phyloP scores from a whole-genome alignment of 2,888 invertebrate species.

The Argyresthia goedartella region DNA sequence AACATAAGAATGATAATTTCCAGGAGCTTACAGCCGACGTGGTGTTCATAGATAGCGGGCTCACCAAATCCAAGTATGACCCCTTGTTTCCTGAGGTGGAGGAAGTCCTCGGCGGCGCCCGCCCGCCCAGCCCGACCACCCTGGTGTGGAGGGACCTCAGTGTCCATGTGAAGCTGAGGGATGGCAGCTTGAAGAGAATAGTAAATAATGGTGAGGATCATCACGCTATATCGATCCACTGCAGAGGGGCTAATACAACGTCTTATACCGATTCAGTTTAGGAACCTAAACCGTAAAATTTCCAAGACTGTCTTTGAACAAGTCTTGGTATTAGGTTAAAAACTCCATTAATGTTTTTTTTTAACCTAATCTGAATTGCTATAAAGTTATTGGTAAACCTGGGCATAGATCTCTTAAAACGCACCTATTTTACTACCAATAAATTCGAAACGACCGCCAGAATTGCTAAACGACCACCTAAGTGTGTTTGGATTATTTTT shows the following conservation, averaged over 20 bases:
- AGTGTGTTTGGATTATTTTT: too few species aligned
- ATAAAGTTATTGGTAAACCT: too few species aligned
- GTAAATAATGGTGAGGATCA: slow-evolving; percentile 78
- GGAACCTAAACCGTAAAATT: too few species aligned
- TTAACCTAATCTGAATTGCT: too few species aligned
- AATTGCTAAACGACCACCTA: too few species aligned
- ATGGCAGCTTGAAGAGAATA: slow-evolving; percentile 75
- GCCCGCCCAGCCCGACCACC: slow-evolving; percentile 75
- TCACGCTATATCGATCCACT: background rate
- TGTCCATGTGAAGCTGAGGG: slow-evolving; percentile 73
- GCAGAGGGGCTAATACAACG: background rate
- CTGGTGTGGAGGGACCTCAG: slow-evolving; percentile 85
- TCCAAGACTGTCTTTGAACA: too few species aligned
- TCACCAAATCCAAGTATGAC: slow-evolving; percentile 28
- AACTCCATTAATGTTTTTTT: too few species aligned
- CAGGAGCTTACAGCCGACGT: slow-evolving; percentile 19
- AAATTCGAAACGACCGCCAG: too few species aligned
- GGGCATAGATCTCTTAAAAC: too few species aligned
- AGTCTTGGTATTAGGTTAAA: too few species aligned
- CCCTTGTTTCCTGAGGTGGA: slow-evolving; percentile 45
- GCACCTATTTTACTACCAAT: too few species aligned
- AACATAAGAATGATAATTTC: background rate
- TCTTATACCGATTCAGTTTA: too few species aligned
- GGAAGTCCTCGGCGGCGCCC: slow-evolving; percentile 64
- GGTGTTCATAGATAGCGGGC: slow-evolving; percentile 20